These are phyloP conservation scores for Acanthosepion lycidas DNA, from an alignment of 2,888 invertebrate species.

Conservation along the genomic window DNA sequence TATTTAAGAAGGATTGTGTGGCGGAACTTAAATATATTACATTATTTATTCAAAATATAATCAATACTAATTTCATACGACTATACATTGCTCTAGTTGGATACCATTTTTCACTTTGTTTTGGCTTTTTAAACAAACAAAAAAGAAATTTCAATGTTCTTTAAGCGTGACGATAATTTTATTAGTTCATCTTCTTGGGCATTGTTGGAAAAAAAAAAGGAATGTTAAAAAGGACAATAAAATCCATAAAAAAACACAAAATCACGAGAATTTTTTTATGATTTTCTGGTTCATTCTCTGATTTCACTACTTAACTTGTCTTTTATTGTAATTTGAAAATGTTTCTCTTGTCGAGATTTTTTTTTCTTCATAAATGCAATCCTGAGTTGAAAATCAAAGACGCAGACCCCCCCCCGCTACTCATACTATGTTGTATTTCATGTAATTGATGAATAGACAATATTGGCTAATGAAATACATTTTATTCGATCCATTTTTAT, in stretches of 20 bases:
- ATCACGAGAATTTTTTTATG: background rate
- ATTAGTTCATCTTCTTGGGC: background rate
- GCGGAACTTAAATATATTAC: no score
- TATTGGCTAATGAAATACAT: no score
- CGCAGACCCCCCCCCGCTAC: no score
- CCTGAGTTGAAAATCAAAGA: no score
- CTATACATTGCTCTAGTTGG: background rate
- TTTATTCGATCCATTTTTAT: no score
- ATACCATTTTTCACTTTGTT: background rate
- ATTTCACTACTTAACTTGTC: background rate
- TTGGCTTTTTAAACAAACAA: background rate
- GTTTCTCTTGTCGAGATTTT: no score
- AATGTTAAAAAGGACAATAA: background rate
- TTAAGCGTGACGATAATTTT: background rate
- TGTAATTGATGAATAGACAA: no score
- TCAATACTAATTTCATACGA: background rate
- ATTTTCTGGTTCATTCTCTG: background rate
- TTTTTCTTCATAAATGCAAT: no score
- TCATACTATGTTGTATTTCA: no score
- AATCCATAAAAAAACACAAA: background rate
- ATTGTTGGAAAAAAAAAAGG: background rate
- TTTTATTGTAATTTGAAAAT: no score
- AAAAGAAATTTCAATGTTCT: background rate
- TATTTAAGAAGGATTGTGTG: no score
- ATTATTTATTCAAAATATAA: background rate